These are phyloP conservation scores for Caracal caracal DNA, from an alignment of 2,113 vertebrate species.

Conservation along the genomic window DNA sequence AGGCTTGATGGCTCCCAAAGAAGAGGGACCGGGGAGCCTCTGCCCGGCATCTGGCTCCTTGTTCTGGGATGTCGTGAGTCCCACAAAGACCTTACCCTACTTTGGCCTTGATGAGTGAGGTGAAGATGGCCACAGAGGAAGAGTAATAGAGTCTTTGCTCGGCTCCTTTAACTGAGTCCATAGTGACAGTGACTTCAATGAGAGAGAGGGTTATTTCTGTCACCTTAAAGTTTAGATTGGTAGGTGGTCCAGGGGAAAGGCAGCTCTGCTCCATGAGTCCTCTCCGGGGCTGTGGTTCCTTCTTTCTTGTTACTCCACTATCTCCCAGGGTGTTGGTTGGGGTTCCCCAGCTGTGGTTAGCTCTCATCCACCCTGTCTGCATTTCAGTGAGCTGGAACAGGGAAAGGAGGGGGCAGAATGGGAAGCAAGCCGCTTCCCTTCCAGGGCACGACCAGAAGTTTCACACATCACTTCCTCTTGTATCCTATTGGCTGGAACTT, in stretches of 20 bases:
- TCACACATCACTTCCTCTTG: background rate
- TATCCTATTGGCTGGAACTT: background rate
- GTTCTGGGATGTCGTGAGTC: background rate
- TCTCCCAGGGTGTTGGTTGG: background rate
- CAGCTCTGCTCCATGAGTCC: background rate
- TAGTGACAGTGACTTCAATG: background rate
- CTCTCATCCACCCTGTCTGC: background rate
- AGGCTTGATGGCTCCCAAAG: background rate
- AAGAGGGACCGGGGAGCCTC: background rate
- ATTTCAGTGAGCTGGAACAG: background rate
- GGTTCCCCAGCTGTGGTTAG: background rate
- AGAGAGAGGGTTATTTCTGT: background rate
- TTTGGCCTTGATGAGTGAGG: background rate
- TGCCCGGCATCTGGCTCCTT: background rate
- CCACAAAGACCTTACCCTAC: background rate
- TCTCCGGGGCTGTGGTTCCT: background rate
- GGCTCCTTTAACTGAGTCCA: background rate
- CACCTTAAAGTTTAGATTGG: background rate
- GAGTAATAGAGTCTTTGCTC: background rate
- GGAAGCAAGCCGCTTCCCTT: background rate
- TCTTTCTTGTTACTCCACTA: background rate
- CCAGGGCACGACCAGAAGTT: background rate
- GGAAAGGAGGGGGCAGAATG: background rate
- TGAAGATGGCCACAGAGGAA: background rate
- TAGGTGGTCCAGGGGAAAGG: background rate